These are phyloP conservation scores for Mareca penelope DNA, from an alignment of 2,797 vertebrate species.

Conservation along the genomic window DNA sequence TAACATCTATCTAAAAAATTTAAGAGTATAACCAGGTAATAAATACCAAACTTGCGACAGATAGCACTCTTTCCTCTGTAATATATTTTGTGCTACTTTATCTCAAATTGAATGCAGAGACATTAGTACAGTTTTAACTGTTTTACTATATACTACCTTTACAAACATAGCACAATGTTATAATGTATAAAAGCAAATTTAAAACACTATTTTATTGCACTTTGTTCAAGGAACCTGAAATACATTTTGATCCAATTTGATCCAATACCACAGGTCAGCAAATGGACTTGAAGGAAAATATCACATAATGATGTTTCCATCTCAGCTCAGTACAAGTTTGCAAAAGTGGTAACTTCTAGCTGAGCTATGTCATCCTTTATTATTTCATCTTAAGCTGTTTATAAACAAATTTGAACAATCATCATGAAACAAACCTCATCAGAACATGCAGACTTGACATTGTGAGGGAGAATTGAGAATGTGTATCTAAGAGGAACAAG, in stretches of 20 bases:
- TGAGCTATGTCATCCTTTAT: neutral
- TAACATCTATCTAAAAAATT: neutral
- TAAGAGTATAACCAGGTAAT: neutral
- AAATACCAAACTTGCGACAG: neutral
- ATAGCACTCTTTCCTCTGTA: fast-evolving
- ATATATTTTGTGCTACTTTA: neutral
- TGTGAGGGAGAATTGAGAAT: fast-evolving
- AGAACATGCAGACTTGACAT: neutral
- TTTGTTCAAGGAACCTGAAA: neutral
- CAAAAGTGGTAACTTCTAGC: neutral
- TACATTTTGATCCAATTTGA: neutral
- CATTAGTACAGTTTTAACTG: neutral
- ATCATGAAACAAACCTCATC: neutral
- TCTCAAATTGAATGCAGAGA: neutral
- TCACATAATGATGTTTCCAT: neutral
- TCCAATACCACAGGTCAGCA: neutral
- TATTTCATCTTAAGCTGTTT: neutral
- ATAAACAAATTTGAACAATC: neutral
- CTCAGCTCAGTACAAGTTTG: neutral
- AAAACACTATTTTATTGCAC: no score
- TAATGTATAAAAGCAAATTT: neutral
- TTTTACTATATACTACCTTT: neutral
- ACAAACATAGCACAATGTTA: neutral
- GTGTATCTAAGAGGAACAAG: no score
- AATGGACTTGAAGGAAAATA: neutral